phyloP scores from a whole-genome alignment of 2,888 invertebrate genomes.

The Candidula unifasciata region DNA sequence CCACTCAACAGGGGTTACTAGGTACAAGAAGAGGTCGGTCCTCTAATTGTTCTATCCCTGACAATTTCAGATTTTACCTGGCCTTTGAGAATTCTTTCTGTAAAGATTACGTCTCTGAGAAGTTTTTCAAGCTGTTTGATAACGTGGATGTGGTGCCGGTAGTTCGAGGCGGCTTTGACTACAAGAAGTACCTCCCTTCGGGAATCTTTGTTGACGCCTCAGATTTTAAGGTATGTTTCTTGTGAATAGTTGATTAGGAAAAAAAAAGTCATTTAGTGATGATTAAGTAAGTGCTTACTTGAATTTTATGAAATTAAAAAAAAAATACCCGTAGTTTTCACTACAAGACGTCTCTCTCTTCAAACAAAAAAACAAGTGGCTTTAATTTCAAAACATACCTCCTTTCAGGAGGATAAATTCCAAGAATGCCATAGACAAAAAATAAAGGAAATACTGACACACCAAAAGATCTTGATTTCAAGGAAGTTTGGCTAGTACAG shows the following conservation, averaged over 20 bases:
- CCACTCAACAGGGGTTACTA: neutral
- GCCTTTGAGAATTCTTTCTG: slow-evolving; percentile 53
- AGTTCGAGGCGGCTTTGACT: slow-evolving; percentile 52
- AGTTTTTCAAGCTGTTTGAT: slow-evolving; percentile 51
- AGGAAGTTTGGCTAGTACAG: too few species aligned
- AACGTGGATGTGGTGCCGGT: slow-evolving; percentile 53
- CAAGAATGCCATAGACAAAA: too few species aligned
- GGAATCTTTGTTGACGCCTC: slow-evolving; percentile 51
- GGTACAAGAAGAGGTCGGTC: neutral
- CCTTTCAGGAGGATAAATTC: too few species aligned
- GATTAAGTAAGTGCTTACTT: too few species aligned
- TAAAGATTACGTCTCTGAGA: slow-evolving; percentile 50
- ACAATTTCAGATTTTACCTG: slow-evolving; percentile 46
- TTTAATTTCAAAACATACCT: too few species aligned
- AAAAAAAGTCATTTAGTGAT: neutral
- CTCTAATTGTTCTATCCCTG: neutral
- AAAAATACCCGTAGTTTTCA: too few species aligned
- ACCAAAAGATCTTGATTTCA: too few species aligned
- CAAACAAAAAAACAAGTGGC: too few species aligned
- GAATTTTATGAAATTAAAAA: too few species aligned
- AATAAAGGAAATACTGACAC: too few species aligned
- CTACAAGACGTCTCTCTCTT: too few species aligned
- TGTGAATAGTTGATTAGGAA: neutral
- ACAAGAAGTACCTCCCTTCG: slow-evolving; percentile 50
- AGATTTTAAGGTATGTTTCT: slow-evolving; percentile 46